Evolutionary conservation across 2,113 vertebrate genomes (phyloP).

Genomic region (Urocitellus parryii): DNA sequence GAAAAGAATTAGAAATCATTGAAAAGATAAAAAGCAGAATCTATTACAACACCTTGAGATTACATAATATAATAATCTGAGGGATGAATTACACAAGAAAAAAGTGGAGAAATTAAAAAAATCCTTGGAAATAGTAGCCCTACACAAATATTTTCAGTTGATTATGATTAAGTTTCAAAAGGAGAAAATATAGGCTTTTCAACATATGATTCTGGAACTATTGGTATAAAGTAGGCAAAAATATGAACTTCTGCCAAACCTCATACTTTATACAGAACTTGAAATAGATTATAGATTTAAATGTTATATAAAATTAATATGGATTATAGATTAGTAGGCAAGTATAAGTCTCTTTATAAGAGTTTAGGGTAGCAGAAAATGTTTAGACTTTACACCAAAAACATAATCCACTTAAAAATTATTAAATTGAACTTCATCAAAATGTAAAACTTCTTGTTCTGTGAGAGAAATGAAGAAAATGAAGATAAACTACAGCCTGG

Average conservation of each 20-base stretch:
- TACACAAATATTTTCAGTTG: neutral
- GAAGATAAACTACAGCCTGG: neutral
- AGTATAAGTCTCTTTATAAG: neutral
- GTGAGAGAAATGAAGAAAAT: slow-evolving; percentile 13
- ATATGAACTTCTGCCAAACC: neutral
- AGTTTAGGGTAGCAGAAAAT: neutral
- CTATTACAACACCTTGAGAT: too few species aligned
- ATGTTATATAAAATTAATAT: neutral
- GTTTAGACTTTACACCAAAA: neutral
- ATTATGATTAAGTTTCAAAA: neutral
- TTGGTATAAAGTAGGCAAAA: neutral
- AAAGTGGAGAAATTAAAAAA: too few species aligned
- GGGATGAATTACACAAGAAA: too few species aligned
- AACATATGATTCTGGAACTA: neutral
- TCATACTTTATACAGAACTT: neutral
- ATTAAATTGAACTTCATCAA: neutral
- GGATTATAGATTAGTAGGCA: neutral
- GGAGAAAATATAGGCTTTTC: neutral
- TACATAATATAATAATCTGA: too few species aligned
- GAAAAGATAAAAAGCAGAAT: too few species aligned
- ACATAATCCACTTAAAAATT: neutral
- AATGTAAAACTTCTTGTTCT: neutral
- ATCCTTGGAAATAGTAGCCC: neutral
- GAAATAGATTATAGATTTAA: neutral
- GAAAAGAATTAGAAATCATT: too few species aligned